Percentiles rank a stretch among this genome's conserved stretches.
These are phyloP conservation scores for human DNA, from an alignment of 2,113 vertebrate genomes.

Conservation along the genomic window DNA sequence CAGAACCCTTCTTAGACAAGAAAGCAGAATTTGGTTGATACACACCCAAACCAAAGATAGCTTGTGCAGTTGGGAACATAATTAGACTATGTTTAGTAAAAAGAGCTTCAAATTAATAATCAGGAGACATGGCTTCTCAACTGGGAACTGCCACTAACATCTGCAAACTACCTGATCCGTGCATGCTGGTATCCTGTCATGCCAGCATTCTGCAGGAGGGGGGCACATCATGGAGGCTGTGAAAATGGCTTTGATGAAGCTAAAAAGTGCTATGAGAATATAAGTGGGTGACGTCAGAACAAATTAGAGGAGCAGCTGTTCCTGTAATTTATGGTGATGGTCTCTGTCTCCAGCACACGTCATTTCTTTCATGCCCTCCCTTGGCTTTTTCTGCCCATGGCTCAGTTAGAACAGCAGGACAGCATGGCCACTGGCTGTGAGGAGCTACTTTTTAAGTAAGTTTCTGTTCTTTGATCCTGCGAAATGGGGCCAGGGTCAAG, in stretches of 20 bases:
- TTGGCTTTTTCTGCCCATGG: neutral
- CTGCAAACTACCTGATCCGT: neutral
- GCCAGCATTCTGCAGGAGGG: neutral
- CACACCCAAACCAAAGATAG: neutral
- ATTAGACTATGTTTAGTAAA: neutral
- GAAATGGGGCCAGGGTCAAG: conserved; percentile 38
- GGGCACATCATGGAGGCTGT: neutral
- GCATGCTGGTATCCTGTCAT: neutral
- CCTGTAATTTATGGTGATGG: neutral
- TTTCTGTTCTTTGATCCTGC: conserved; percentile 44
- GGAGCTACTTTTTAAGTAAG: conserved; percentile 14
- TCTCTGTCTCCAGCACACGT: neutral
- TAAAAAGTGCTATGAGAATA: neutral
- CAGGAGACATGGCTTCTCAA: neutral
- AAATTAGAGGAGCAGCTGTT: conserved; percentile 49
- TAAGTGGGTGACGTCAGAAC: neutral
- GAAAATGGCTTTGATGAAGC: conserved; percentile 31
- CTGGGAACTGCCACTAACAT: neutral
- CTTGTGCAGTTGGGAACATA: neutral
- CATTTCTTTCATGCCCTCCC: neutral
- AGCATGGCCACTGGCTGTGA: neutral
- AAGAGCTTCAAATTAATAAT: conserved; percentile 21
- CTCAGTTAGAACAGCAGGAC: neutral
- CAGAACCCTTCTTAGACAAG: neutral
- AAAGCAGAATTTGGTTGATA: neutral